Percentiles rank a stretch among this genome's conserved stretches.
phyloP scores from a whole-genome alignment of 2,888 invertebrate genomes.

The Ophion slaviceki region DNA sequence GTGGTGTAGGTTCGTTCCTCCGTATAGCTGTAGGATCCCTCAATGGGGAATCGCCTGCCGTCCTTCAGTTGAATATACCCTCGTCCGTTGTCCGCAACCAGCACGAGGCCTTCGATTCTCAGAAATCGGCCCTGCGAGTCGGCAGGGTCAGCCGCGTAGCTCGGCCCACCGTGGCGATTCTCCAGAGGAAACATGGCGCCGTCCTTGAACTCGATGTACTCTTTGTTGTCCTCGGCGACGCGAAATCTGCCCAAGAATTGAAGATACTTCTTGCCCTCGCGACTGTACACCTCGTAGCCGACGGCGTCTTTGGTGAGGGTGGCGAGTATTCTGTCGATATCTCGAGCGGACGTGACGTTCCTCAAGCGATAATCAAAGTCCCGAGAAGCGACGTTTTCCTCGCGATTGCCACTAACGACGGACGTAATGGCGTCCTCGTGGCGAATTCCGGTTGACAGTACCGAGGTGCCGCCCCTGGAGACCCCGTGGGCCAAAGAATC shows the following conservation, averaged over 20 bases:
- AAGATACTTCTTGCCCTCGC: conserved; percentile 74
- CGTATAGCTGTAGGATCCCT: conserved; percentile 74
- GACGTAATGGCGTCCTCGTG: conserved; percentile 32
- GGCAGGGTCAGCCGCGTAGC: conserved; percentile 62
- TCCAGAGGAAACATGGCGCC: conserved; percentile 76
- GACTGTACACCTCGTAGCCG: conserved; percentile 71
- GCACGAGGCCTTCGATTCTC: conserved; percentile 74
- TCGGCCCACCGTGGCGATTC: conserved; percentile 72
- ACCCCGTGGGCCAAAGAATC: conserved; percentile 22
- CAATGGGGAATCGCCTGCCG: conserved; percentile 76
- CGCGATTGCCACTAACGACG: conserved; percentile 75
- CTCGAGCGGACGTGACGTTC: conserved; percentile 72
- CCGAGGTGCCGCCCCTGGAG: conserved; percentile 50
- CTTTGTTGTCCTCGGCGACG: conserved; percentile 70
- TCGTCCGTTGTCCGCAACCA: conserved; percentile 73
- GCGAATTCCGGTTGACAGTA: conserved; percentile 44
- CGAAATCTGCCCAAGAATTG: conserved; percentile 75
- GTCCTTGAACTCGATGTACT: conserved; percentile 77
- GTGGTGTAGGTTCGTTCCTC: conserved; percentile 72
- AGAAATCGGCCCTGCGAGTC: conserved; percentile 66
- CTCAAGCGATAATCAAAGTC: conserved; percentile 71
- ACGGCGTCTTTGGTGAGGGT: conserved; percentile 71
- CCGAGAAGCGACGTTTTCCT: conserved; percentile 70
- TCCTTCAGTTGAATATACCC: conserved; percentile 76
- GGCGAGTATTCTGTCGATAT: conserved; percentile 73